Evolutionary conservation across 2,113 vertebrate genomes (phyloP).

Genomic region (Stercorarius parasiticus): DNA sequence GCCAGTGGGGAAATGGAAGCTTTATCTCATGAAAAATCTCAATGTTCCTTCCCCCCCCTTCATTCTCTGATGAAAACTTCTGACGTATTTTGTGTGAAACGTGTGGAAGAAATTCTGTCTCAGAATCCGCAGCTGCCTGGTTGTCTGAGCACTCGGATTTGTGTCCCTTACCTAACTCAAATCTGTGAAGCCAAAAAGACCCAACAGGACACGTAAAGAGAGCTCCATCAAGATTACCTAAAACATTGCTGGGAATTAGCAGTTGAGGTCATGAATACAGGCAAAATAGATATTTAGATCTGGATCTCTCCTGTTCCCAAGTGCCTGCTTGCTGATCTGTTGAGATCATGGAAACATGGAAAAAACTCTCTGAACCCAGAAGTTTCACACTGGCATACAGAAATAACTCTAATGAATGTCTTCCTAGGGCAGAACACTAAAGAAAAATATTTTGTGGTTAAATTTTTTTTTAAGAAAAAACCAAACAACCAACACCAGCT

Average conservation of each 20-base stretch:
- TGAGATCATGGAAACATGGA: too few relatives aligned
- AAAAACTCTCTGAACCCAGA: background rate
- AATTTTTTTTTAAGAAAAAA: too few relatives aligned
- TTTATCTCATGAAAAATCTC: background rate
- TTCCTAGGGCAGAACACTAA: background rate
- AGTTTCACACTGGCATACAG: background rate
- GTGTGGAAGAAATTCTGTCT: background rate
- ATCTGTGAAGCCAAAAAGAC: background rate
- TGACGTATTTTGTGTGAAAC: background rate
- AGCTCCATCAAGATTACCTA: background rate
- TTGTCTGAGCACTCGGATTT: background rate
- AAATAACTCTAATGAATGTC: background rate
- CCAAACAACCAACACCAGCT: background rate
- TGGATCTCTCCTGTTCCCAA: background rate
- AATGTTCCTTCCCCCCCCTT: background rate
- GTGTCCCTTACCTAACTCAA: background rate
- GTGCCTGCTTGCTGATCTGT: background rate
- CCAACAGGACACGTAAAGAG: background rate
- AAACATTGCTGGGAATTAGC: background rate
- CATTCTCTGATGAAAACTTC: background rate
- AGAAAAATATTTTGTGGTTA: background rate
- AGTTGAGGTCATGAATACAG: background rate
- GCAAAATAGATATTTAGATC: background rate
- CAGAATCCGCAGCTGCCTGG: background rate
- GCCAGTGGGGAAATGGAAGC: background rate